A percentile compares a stretch with the other conserved stretches of the same genome.
Evolutionary conservation across 2,797 vertebrate genomes (phyloP).

Genomic region (Podargus strigoides): DNA sequence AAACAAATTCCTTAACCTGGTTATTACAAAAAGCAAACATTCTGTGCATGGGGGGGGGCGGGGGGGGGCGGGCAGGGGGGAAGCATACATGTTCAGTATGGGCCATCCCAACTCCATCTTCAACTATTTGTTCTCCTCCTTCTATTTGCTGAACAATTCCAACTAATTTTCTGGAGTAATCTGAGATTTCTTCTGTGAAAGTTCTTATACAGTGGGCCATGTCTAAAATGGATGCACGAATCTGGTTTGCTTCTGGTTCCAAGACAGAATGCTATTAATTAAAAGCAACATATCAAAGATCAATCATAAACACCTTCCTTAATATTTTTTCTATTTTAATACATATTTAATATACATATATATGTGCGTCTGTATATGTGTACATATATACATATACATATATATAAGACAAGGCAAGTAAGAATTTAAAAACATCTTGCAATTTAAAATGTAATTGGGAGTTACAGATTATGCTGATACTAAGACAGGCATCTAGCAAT

Average conservation of each 20-base stretch:
- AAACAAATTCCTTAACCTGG: neutral
- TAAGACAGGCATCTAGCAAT: neutral
- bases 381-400: accelerated
- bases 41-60: neutral
- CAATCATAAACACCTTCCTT: neutral
- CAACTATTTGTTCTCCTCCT: slow-evolving; percentile 95
- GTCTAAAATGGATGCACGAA: slow-evolving; percentile 95
- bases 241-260: slow-evolving; percentile 94
- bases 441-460: neutral
- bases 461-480: neutral
- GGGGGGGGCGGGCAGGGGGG: too few species aligned
- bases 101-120: slow-evolving; percentile 92
- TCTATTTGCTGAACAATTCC: slow-evolving; percentile 97
- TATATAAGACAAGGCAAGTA: neutral
- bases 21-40: neutral
- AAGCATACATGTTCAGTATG: slow-evolving; percentile 93
- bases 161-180: slow-evolving; percentile 95
- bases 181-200: slow-evolving; percentile 97
- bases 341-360: neutral
- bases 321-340: neutral
- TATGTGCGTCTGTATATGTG: too few species aligned
- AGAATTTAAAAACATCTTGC: neutral
- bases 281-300: slow-evolving; percentile 4
- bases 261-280: slow-evolving; percentile 87
- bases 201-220: slow-evolving; percentile 98